phyloP scores from a whole-genome alignment of 2,888 invertebrate genomes.

The Polymixis lichenea region DNA sequence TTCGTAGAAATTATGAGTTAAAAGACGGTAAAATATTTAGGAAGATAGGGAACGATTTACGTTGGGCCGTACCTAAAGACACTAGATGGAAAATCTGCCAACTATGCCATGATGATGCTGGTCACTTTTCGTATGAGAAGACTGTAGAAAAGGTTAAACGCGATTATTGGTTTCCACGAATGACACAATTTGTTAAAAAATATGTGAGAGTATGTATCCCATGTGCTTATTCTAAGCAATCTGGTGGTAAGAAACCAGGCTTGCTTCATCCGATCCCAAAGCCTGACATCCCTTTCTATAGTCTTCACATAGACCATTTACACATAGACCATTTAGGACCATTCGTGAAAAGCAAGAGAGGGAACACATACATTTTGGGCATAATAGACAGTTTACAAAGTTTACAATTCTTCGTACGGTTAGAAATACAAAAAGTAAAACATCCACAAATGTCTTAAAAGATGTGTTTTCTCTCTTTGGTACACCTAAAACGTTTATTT shows the following conservation, averaged over 20 bases:
- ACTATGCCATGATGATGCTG: slow-evolving; percentile 3
- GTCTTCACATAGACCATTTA: slow-evolving; percentile 5
- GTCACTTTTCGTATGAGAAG: slow-evolving; percentile 2
- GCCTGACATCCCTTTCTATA: background rate
- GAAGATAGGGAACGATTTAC: background rate
- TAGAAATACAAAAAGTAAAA: no score
- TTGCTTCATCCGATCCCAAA: slow-evolving; percentile 4
- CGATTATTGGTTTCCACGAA: slow-evolving; percentile 12
- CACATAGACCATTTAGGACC: background rate
- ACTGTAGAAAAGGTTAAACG: background rate
- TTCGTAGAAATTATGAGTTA: background rate
- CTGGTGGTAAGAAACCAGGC: slow-evolving; percentile 10
- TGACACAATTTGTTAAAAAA: background rate
- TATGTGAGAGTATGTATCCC: no score
- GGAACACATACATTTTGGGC: no score
- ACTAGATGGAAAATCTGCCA: slow-evolving; percentile 17
- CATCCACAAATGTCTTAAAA: no score
- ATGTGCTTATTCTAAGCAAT: slow-evolving; percentile 14
- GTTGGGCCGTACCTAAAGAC: slow-evolving; percentile 17
- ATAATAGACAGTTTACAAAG: no score
- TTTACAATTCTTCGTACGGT: no score
- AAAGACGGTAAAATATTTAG: slow-evolving; percentile 11
- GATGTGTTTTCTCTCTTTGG: no score
- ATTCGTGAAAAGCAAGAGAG: no score
- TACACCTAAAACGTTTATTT: no score